Conservation (phyloP, 2,888 invertebrate genomes). For the Ophioninae sp. region DNA sequence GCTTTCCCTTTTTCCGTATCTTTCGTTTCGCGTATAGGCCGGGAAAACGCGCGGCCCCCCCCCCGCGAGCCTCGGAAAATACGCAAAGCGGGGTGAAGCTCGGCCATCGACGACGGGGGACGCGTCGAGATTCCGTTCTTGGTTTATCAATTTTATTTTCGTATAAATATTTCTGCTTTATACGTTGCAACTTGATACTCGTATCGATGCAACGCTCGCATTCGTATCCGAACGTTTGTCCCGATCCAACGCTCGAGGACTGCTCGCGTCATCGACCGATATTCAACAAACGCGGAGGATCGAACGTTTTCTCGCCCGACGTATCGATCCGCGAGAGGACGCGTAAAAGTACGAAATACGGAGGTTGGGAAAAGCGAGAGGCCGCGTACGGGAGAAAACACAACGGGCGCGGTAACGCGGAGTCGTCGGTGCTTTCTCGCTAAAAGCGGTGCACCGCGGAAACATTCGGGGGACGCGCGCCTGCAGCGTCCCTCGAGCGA, state of each 20-base stretch:
- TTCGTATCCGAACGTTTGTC: no score
- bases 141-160: no score
- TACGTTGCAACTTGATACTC: no score
- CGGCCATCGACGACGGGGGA: no score
- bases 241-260: neutral
- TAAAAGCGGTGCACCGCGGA: slow-evolving; percentile 67
- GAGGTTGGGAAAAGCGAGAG: slow-evolving; percentile 31
- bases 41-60: no score
- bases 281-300: neutral
- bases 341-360: slow-evolving; percentile 7
- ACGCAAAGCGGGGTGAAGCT: no score
- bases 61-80: no score
- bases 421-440: slow-evolving; percentile 62
- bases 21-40: no score
- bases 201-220: no score
- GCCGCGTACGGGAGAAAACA: neutral
- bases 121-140: no score
- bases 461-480: slow-evolving; percentile 65
- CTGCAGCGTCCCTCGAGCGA: slow-evolving; percentile 57
- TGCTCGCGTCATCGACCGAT: neutral
- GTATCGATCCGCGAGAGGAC: neutral
- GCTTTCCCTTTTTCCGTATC: no score
- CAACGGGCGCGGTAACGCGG: slow-evolving; percentile 17
- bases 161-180: no score
- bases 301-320: neutral